Conservation (phyloP, 37 sponge, comb jelly and placozoan genomes). For the Eunapius fragilis region DNA sequence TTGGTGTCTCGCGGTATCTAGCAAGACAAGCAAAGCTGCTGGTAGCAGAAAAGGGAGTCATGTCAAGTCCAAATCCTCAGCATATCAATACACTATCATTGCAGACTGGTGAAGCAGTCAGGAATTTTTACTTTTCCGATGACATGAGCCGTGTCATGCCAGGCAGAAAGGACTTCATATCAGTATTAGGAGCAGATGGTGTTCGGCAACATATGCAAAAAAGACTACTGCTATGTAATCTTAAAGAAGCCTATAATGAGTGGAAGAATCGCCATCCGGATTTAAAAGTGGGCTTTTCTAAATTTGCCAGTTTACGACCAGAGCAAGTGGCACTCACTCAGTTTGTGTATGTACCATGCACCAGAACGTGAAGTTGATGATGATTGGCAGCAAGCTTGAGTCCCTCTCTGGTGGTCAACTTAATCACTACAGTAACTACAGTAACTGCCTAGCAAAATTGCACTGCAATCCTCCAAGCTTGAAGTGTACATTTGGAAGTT, state of each 20-base stretch:
- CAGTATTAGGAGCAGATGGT: conserved; percentile 13
- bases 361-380: conserved; percentile 43
- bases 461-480: conserved; percentile 35
- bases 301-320: conserved; percentile 26
- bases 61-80: conserved; percentile 40
- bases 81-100: conserved; percentile 17
- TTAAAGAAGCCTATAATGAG: conserved; percentile 35
- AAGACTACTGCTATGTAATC: conserved; percentile 30
- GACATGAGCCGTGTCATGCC: conserved; percentile 35
- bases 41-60: conserved; percentile 30
- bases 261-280: conserved; percentile 27
- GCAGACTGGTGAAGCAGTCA: not conserved
- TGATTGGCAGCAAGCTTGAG: not conserved
- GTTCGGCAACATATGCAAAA: conserved; percentile 22
- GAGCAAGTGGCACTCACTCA: not conserved
- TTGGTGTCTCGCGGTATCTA: conserved; percentile 30
- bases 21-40: conserved; percentile 39
- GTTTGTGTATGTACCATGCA: conserved; percentile 58
- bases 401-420: not conserved
- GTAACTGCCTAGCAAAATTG: conserved; percentile 15
- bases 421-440: not conserved
- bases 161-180: conserved; percentile 45
- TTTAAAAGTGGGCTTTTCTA: conserved; percentile 43
- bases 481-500: conserved; percentile 7
- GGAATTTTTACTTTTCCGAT: conserved; percentile 25